A percentile compares a stretch with the other conserved stretches of the same genome.
phyloP scores from a whole-genome alignment of 2,888 invertebrate genomes.

The Tinea pellionella region DNA sequence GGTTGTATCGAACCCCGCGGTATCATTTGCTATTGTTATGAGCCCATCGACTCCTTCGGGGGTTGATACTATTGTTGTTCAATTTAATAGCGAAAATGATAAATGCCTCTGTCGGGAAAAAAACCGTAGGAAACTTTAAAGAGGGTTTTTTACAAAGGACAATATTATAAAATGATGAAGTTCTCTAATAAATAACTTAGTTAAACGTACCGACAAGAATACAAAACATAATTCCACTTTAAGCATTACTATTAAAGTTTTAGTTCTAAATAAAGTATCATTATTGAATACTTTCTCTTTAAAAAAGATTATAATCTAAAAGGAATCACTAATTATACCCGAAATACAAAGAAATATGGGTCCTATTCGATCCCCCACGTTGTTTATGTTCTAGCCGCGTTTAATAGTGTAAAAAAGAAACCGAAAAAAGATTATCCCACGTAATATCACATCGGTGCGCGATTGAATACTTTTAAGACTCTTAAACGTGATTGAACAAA shows the following conservation, averaged over 20 bases:
- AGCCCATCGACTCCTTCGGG: slow-evolving; percentile 57
- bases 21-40: slow-evolving; percentile 66
- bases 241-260: not conserved
- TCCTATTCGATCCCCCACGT: slow-evolving; percentile 46
- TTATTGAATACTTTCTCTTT: not conserved
- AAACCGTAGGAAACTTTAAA: slow-evolving; percentile 19
- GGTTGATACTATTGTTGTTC: slow-evolving; percentile 53
- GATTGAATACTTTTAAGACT: slow-evolving; percentile 39
- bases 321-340: slow-evolving; percentile 5
- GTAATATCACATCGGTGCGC: slow-evolving; percentile 45
- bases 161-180: slow-evolving; percentile 1
- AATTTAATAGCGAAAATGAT: slow-evolving; percentile 66
- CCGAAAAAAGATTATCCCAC: slow-evolving; percentile 40
- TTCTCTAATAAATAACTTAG: not conserved
- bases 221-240: not conserved
- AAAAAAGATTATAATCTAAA: not conserved
- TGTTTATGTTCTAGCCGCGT: slow-evolving; percentile 28
- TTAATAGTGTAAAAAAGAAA: slow-evolving; percentile 29
- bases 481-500: slow-evolving; percentile 57
- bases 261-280: not conserved
- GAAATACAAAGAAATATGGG: slow-evolving; percentile 8
- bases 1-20: slow-evolving; percentile 36
- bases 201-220: not conserved
- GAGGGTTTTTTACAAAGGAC: not conserved
- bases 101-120: slow-evolving; percentile 53